Percentiles rank a stretch among this genome's conserved stretches.
phyloP scores from a whole-genome alignment of 1,140 invertebrate genomes.

The Drosophila insularis region DNA sequence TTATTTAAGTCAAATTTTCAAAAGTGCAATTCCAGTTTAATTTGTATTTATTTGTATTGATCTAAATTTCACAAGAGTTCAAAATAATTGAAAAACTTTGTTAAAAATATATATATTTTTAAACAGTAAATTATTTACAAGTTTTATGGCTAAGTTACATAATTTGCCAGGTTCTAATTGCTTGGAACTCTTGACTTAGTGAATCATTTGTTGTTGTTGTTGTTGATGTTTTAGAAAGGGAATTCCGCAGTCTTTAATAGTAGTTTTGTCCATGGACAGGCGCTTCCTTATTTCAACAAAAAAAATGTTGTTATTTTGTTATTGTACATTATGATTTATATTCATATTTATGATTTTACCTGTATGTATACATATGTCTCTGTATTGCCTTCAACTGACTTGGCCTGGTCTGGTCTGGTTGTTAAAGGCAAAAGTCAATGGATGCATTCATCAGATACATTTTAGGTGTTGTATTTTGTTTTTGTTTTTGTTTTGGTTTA shows the following conservation, averaged over 20 bases:
- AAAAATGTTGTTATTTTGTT: constrained; percentile 1
- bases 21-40: too few species aligned
- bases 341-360: not conserved
- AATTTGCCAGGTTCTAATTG: too few species aligned
- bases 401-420: not conserved
- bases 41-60: too few species aligned
- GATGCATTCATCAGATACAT: constrained; percentile 59
- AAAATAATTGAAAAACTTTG: too few species aligned
- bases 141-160: too few species aligned
- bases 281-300: constrained; percentile 5
- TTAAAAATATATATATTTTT: too few species aligned
- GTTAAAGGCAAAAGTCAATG: constrained; percentile 55
- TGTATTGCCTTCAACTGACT: constrained; percentile 33
- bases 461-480: constrained; percentile 16
- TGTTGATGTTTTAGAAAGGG: too few species aligned
- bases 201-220: too few species aligned
- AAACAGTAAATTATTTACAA: too few species aligned
- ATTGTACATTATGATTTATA: constrained; percentile 42
- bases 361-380: constrained; percentile 14
- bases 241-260: not conserved
- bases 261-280: not conserved
- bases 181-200: too few species aligned
- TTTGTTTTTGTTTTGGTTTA: constrained; percentile 22
- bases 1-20: too few species aligned
- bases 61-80: too few species aligned